Evolutionary conservation across 2,888 invertebrate species (phyloP).

Genomic region (Lypha dubia): DNA sequence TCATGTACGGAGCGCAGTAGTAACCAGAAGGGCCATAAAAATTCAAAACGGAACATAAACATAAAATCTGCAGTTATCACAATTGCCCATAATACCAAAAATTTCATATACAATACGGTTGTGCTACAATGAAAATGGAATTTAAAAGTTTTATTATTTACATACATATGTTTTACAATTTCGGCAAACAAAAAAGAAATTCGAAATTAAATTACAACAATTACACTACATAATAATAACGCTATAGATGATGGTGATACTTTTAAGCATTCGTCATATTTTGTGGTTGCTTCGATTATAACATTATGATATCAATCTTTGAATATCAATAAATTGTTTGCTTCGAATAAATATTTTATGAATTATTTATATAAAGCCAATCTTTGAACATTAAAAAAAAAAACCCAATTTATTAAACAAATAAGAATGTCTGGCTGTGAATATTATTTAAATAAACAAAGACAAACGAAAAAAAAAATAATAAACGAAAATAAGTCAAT

Average conservation of each 20-base stretch:
- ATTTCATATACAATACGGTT: conserved; percentile 96
- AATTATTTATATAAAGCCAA: no score
- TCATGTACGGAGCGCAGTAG: conserved; percentile 97
- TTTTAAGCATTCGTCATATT: background rate
- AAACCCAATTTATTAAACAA: no score
- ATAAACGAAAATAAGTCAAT: no score
- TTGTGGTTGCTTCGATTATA: conserved; percentile 5
- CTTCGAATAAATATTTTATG: no score
- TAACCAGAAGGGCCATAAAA: conserved; percentile 99
- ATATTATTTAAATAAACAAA: no score
- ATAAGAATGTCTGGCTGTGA: no score
- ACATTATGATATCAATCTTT: background rate
- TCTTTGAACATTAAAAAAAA: no score
- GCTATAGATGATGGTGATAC: background rate
- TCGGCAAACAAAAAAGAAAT: no score
- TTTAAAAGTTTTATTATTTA: background rate
- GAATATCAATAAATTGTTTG: background rate
- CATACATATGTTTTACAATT: no score
- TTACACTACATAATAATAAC: background rate
- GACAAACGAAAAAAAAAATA: no score
- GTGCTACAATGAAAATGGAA: conserved; percentile 89
- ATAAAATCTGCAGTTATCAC: conserved; percentile 98
- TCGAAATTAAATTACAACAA: background rate
- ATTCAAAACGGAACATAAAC: conserved; percentile 99
- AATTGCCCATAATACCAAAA: conserved; percentile 96